Conservation (phyloP, 2,888 invertebrate species). For the Myopa tessellatipennis region DNA sequence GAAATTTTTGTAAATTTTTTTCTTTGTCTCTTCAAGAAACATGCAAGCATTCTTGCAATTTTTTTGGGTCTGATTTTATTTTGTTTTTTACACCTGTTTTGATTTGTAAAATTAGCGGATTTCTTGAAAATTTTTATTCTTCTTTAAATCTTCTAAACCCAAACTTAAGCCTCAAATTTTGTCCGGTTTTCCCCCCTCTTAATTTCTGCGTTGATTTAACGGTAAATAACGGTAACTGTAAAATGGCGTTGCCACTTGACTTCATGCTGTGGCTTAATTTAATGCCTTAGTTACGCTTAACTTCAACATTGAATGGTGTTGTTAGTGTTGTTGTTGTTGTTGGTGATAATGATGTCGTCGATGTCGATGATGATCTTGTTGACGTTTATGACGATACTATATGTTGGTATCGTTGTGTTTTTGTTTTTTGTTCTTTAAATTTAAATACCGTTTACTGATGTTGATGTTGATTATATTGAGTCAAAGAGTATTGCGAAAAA, state of each 20-base stretch:
- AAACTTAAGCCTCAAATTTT: not conserved
- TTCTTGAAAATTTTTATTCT: not conserved
- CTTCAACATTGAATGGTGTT: not conserved
- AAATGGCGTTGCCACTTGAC: no score
- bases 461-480: not conserved
- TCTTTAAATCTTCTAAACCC: not conserved
- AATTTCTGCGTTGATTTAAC: not conserved
- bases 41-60: not conserved
- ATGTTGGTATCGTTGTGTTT: not conserved
- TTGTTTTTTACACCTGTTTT: not conserved
- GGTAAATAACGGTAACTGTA: not conserved
- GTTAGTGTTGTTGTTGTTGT: not conserved
- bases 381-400: not conserved
- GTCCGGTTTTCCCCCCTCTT: not conserved
- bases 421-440: not conserved
- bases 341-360: slow-evolving; percentile 6
- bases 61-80: not conserved
- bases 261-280: slow-evolving; percentile 11
- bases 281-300: slow-evolving; percentile 16
- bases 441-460: not conserved
- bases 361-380: not conserved
- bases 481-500: no score
- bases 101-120: not conserved
- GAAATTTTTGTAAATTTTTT: no score
- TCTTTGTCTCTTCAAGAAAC: no score